A percentile compares a stretch with the other conserved stretches of the same genome.
These are phyloP conservation scores for Mus spretus DNA, from an alignment of 2,797 vertebrate species.

Conservation along the genomic window DNA sequence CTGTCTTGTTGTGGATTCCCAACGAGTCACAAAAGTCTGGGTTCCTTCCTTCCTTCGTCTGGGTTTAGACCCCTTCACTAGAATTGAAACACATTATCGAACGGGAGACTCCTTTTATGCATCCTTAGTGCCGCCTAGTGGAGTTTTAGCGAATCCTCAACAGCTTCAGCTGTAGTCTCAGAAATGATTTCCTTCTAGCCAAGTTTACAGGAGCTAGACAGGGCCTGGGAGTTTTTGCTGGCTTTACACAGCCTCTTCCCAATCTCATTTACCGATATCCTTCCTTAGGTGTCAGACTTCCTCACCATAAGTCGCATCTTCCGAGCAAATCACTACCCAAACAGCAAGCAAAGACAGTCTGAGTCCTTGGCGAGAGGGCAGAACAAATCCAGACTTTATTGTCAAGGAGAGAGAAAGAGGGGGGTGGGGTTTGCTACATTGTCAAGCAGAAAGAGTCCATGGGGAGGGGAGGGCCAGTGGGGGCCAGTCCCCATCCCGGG, in stretches of 20 bases:
- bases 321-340: neutral
- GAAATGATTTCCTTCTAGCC: neutral
- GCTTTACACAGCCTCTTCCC: neutral
- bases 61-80: neutral
- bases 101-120: slow-evolving; percentile 1
- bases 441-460: slow-evolving; percentile 82
- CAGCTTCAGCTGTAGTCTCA: neutral
- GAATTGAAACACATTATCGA: neutral
- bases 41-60: slow-evolving; percentile 68
- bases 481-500: slow-evolving; percentile 58
- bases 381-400: slow-evolving; percentile 85
- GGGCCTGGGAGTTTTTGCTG: neutral
- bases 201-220: neutral
- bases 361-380: slow-evolving; percentile 72
- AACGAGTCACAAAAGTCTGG: neutral
- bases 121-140: slow-evolving; percentile 81
- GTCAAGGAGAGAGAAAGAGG: slow-evolving; percentile 59
- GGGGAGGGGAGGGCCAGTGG: slow-evolving; percentile 75
- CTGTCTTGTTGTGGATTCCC: neutral
- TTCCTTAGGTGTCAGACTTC: neutral
- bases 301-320: neutral
- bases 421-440: slow-evolving; percentile 81
- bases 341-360: slow-evolving; percentile 41
- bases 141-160: neutral
- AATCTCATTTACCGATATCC: neutral